These are phyloP conservation scores for Porphyrio hochstetteri DNA, from an alignment of 2,113 vertebrate species.

Conservation along the genomic window DNA sequence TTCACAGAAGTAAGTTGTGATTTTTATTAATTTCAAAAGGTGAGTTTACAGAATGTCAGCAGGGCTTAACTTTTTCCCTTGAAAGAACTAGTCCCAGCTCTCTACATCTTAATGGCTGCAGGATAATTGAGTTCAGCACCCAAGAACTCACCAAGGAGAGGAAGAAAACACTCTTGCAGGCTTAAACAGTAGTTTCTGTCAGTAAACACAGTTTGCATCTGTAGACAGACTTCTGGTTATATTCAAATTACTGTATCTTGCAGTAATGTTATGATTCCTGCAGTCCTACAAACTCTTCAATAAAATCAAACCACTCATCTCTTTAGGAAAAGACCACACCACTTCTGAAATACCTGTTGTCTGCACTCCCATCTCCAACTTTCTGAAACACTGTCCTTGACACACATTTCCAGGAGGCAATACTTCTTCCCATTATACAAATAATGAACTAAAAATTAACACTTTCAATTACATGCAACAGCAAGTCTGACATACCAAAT, in stretches of 20 bases:
- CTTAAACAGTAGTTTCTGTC: not conserved
- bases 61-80: not conserved
- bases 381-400: not conserved
- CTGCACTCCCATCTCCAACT: not conserved
- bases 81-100: not conserved
- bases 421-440: not conserved
- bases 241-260: not conserved
- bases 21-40: not conserved
- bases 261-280: not conserved
- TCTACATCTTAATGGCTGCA: not conserved
- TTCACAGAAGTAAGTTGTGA: not conserved
- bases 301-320: not conserved
- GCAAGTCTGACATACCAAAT: not conserved
- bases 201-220: not conserved
- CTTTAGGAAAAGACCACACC: not conserved
- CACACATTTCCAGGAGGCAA: not conserved
- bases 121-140: not conserved
- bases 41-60: not conserved
- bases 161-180: not conserved
- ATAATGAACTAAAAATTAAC: slow-evolving; percentile 38
- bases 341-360: not conserved
- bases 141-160: not conserved
- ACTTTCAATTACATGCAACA: slow-evolving; percentile 39
- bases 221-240: not conserved
- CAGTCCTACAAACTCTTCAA: not conserved